Conservation (phyloP, 2,888 invertebrate species). For the Scrobipalpa costella region DNA sequence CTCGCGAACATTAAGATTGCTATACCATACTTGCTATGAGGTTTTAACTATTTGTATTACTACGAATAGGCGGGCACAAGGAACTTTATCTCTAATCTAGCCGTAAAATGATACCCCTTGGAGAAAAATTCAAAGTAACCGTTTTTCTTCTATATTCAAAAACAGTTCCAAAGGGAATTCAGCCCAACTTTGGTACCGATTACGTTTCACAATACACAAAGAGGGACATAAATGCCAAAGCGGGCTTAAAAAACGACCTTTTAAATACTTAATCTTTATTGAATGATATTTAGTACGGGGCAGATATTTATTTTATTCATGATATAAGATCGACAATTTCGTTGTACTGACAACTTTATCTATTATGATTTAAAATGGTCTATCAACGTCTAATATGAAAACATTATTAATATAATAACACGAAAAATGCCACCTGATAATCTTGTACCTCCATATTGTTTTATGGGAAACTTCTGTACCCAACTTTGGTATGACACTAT, state of each 20-base stretch:
- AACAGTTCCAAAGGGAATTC: neutral
- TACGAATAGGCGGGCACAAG: slow-evolving; percentile 11
- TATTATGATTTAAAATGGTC: slow-evolving; percentile 1
- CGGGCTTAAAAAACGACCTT: neutral
- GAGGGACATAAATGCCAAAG: neutral
- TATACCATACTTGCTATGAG: neutral
- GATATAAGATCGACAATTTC: neutral
- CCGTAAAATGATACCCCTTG: neutral
- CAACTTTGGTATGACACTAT: neutral
- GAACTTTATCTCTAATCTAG: slow-evolving; percentile 11
- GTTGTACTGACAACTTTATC: neutral
- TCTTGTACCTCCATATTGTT: neutral
- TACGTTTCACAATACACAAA: neutral
- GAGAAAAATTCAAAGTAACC: neutral
- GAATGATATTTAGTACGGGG: neutral
- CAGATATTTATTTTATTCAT: no score
- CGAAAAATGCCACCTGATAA: slow-evolving; percentile 15
- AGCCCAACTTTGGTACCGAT: neutral
- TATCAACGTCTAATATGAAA: neutral
- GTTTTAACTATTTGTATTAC: neutral
- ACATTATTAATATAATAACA: slow-evolving; percentile 19
- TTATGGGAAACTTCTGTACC: no score
- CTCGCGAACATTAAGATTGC: no score
- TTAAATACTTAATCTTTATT: neutral
- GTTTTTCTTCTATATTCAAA: neutral